Evolutionary conservation across 1,140 invertebrate species (phyloP).

Genomic region (Heliconius himera): DNA sequence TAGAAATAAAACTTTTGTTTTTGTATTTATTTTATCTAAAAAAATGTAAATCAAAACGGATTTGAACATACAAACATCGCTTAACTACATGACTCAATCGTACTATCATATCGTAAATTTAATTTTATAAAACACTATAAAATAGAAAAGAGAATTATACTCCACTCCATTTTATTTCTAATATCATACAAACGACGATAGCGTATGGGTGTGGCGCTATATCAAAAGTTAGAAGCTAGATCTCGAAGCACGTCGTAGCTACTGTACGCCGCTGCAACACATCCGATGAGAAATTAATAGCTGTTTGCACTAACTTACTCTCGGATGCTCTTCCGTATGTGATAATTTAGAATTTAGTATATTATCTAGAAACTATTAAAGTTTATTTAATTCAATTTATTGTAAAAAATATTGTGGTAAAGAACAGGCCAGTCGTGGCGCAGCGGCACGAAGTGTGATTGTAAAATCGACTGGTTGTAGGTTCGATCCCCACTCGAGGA

Average conservation of each 20-base stretch:
- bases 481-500: too few species aligned
- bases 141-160: neutral
- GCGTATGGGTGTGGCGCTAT: neutral
- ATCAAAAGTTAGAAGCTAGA: neutral
- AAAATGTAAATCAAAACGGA: too few species aligned
- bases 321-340: neutral
- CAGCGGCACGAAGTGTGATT: too few species aligned
- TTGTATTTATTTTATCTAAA: too few species aligned
- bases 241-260: neutral
- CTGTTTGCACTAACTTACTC: conserved; percentile 6
- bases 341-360: neutral
- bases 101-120: too few species aligned
- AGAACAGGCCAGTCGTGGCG: too few species aligned
- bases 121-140: too few species aligned
- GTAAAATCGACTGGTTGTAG: too few species aligned
- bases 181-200: neutral
- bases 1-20: too few species aligned
- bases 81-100: too few species aligned
- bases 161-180: neutral
- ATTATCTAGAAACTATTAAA: neutral
- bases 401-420: too few species aligned
- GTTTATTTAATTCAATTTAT: neutral
- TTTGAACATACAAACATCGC: too few species aligned
- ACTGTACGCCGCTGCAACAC: neutral
- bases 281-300: conserved; percentile 13